Base-by-base conservation (phyloP, 2,797 vertebrate species). In the Iguana delicatissima region DNA sequence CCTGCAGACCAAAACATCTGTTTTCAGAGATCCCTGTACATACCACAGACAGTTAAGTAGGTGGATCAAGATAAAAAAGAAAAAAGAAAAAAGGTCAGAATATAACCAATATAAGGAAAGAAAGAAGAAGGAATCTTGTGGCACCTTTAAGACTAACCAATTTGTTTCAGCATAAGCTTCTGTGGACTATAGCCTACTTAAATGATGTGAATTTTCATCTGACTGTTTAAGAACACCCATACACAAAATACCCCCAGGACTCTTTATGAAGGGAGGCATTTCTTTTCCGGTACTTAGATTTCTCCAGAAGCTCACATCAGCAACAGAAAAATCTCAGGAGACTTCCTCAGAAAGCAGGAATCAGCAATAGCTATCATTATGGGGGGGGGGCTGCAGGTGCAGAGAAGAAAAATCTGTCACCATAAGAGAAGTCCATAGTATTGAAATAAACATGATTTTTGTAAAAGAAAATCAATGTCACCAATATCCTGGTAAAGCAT, bases 391-490 rank as follows among this genome's bases (percentile, higher is more conserved):
- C 55, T 81, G 89, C 79, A 76, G 67, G 46, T 87, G 69, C 1
- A 38, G 55, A 52, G 26, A n/a, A 87, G 62, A 46, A 76, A 83
- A 87, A 64, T 83, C 85, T 77, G 87, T 77, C 69, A 77, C 24
- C 7, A 86, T 80, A 79, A 46, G 38, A 59, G 73, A 83, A 83
- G 83, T 59, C 88, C 26, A 84, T 84, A 64, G 35, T 67, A 86
- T 67, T 83, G 80, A 84, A 90, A 83, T 83, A 84, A 76, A 87
- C 38, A 86, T 64, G 42, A 55, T 82, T 76, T 90, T 18, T 64
- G 42, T 38, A 16, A 72, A 12, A 50, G 46, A 67, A 24, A 67
- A 76, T 74, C 67, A 42, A 82, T 90, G 80, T 16, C 69, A 42
- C 35, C 55, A 67, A 83, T 76, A 35, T 57, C 62, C 38, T 62